Evolutionary conservation across 2,797 vertebrate species (phyloP).

Genomic region (Caiman crocodilus): DNA sequence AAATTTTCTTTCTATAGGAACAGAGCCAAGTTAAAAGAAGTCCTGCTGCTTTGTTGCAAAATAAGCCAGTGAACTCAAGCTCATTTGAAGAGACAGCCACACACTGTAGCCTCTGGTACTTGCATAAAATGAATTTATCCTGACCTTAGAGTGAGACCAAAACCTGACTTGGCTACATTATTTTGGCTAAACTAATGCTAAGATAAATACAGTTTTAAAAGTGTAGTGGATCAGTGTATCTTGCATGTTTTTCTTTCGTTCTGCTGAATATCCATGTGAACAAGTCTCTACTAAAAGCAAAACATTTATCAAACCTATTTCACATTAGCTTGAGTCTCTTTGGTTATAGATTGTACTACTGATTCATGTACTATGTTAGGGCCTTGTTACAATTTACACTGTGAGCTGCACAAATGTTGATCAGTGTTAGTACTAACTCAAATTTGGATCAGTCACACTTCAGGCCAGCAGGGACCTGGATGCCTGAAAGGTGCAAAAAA

Average conservation of each 20-base stretch:
- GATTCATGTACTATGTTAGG: neutral
- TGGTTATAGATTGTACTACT: neutral
- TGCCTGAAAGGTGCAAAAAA: no score
- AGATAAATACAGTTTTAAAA: neutral
- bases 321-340: neutral
- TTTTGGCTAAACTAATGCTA: neutral
- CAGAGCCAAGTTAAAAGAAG: neutral
- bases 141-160: neutral
- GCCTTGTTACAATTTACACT: no score
- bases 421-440: no score
- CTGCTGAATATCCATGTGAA: neutral
- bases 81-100: accelerated
- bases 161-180: neutral
- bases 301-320: neutral
- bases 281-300: neutral
- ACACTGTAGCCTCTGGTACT: neutral
- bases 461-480: no score
- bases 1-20: neutral
- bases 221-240: neutral
- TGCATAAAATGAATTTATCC: neutral
- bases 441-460: no score
- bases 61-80: neutral
- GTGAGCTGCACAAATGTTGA: no score
- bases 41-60: neutral
- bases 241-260: neutral